phyloP scores from a whole-genome alignment of 1,140 invertebrate species.

The Ceratoteleas bidentatus region DNA sequence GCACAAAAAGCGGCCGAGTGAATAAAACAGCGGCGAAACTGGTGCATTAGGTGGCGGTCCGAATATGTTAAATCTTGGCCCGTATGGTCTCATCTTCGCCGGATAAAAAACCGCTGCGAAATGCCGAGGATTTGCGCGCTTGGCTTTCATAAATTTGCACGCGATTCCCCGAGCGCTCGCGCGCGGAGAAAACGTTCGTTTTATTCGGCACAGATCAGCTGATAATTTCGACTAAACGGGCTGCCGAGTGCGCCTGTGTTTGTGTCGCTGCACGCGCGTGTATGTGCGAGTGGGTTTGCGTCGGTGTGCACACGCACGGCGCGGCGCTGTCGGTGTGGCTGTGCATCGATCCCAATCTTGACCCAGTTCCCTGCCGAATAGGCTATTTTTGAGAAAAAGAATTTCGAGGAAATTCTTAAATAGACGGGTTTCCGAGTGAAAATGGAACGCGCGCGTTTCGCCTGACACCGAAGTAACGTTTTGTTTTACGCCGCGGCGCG shows the following conservation, averaged over 20 bases:
- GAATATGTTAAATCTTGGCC: conserved; percentile 65
- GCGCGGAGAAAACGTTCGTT: conserved; percentile 40
- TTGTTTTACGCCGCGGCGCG: conserved; percentile 29
- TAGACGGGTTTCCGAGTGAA: conserved; percentile 31
- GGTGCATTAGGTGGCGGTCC: conserved; percentile 62
- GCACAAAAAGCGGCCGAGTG: conserved; percentile 49
- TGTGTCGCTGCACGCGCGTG: conserved; percentile 1
- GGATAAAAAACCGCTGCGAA: conserved; percentile 41
- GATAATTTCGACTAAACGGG: conserved; percentile 48
- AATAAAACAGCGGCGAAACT: conserved; percentile 71
- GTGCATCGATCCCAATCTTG: conserved; percentile 62
- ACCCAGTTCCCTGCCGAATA: conserved; percentile 49
- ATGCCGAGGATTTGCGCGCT: conserved; percentile 49
- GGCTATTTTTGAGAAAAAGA: conserved; percentile 49
- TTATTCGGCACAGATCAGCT: conserved; percentile 55
- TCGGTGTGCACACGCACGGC: neutral
- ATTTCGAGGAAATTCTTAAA: conserved; percentile 50
- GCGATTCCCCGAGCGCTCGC: conserved; percentile 9
- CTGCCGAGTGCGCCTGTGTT: neutral
- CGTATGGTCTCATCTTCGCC: conserved; percentile 48
- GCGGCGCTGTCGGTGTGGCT: conserved; percentile 21
- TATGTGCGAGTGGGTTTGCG: neutral
- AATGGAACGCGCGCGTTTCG: conserved; percentile 26
- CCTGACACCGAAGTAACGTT: conserved; percentile 27
- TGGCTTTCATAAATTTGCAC: conserved; percentile 56